Evolutionary conservation across 2,888 invertebrate species (phyloP), one percentile per base, ranked within the genome.

Genomic region (Cyaniris semiargus): DNA sequence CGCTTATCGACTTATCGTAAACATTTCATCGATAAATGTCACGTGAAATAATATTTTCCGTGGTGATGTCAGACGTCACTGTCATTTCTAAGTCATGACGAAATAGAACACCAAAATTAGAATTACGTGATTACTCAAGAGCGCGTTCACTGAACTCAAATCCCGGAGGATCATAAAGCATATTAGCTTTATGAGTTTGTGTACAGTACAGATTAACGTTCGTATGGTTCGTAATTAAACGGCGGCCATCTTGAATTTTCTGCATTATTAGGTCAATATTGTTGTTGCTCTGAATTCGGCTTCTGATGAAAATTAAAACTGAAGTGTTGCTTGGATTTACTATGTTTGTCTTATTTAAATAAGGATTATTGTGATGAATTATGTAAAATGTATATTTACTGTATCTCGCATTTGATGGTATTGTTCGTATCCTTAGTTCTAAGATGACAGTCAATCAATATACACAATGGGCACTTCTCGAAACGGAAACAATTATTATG

Each of bases 401-500:
- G 58, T 13, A 15, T 66, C 66, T 15, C 15, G 5, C 15, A 31
- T 66, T 66, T 66, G 27, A 7, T 4, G 6, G 27, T 66, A 66
- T 66, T 66, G 66, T 66, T 66, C 66, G 15, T 66, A 66, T 23
- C 48, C 53, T 74, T 15, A 15, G 72, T 74, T 18, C 15, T 18
- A 18, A 53, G 74, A 53, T 27, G 44, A 72, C 38, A 53, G 53
- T 53, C 74, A 74, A 53, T 93, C 93, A 92, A 93, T 92, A 93
- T 88, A 86, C 86, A 94, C 93, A 94, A 94, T 92, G 85, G 91
- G 83, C 88, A 89, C 90, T 88, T 89, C 91, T 89, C 89, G 89
- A 90, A 93, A 90, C 92, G 93, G 93, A 93, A 94, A 93, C 93
- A 93, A 91, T 93, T 93, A 94, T 88, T 93, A 94, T 88, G 87